Conservation (phyloP, 1,140 invertebrate genomes). For the Chionoecetes opilio region DNA sequence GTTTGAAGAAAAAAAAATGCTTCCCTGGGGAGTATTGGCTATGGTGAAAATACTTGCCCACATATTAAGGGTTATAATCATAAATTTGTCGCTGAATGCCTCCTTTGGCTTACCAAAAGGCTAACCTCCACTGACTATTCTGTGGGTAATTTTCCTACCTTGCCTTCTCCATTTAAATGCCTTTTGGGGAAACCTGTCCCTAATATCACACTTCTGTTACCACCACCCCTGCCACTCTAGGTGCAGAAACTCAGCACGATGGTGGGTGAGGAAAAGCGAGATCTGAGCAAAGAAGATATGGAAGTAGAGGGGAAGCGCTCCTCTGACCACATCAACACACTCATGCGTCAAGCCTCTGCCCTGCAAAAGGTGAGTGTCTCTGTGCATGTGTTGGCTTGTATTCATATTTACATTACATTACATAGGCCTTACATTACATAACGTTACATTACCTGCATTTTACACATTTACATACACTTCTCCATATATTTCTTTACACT, state of each 20-base stretch:
- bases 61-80: no score
- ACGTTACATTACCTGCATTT: no score
- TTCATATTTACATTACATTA: no score
- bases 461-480: no score
- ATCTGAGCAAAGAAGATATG: slow-evolving; percentile 70
- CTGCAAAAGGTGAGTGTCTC: slow-evolving; percentile 67
- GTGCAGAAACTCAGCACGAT: slow-evolving; percentile 80
- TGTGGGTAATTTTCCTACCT: not conserved
- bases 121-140: no score
- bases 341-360: slow-evolving; percentile 53
- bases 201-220: not conserved
- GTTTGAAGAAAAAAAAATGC: no score
- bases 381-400: not conserved
- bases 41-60: no score
- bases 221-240: not conserved
- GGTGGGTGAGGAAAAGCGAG: slow-evolving; percentile 81
- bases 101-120: no score
- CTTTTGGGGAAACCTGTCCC: not conserved
- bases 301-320: slow-evolving; percentile 81
- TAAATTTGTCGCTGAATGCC: no score
- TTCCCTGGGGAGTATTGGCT: no score
- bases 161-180: not conserved
- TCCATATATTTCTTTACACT: no score
- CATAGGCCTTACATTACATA: no score
- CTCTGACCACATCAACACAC: slow-evolving; percentile 65